Percentiles rank a stretch among this genome's conserved stretches.
These are phyloP conservation scores for Drosophila merina DNA, from an alignment of 2,888 invertebrate genomes.

Conservation along the genomic window DNA sequence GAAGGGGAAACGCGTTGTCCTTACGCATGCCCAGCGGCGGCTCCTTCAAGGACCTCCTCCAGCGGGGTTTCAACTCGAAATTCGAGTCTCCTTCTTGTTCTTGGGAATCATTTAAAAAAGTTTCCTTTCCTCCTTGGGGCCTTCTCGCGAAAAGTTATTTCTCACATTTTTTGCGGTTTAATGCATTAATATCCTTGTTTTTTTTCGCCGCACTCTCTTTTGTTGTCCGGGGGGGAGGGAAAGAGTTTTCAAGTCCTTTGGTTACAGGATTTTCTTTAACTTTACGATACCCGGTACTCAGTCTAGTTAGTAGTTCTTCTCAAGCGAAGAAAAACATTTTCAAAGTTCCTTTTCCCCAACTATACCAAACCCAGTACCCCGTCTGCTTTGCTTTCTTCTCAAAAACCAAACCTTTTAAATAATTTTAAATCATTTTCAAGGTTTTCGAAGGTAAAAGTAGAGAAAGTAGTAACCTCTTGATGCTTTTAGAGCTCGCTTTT, in stretches of 20 bases:
- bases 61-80: not conserved
- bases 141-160: not conserved
- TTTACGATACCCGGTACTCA: no score
- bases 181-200: not conserved
- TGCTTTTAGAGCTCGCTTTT: not conserved
- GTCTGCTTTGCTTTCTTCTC: not conserved
- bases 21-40: conserved; percentile 1
- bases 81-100: not conserved
- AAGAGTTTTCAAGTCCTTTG: not conserved
- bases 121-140: not conserved
- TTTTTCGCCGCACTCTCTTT: not conserved
- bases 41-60: conserved; percentile 1
- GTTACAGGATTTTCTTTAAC: no score
- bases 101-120: conserved; percentile 1
- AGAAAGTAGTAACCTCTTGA: not conserved
- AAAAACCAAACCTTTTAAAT: not conserved
- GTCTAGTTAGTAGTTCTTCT: no score
- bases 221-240: not conserved
- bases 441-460: not conserved
- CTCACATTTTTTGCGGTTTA: conserved; percentile 2
- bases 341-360: no score
- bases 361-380: not conserved
- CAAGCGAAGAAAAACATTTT: no score
- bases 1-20: not conserved
- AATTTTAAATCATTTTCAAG: not conserved